Evolutionary conservation across 1,140 invertebrate genomes (phyloP), one percentile per base, ranked within the genome.

Genomic region (Trinorchestia longiramus): DNA sequence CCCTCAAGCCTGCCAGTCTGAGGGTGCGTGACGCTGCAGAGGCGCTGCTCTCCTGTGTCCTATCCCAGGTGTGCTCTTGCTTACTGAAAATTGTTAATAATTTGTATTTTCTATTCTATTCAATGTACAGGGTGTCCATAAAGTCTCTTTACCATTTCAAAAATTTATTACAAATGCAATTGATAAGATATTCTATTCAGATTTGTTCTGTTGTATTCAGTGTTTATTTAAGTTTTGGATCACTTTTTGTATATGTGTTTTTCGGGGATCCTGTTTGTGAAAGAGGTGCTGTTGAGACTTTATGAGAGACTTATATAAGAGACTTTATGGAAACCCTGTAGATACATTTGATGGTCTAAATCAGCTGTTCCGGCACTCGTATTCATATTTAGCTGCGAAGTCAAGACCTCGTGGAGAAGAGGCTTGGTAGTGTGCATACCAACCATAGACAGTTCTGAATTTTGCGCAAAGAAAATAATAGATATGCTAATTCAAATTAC

Each of bases 1-100:
- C 99, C 97, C 97, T 99, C 62, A 99, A 99, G 97, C 99, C 99
- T 23, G 99, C 99, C 0, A 99, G 99, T 0, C 99, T 99, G 98
- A 98, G 99, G 96, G 99, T 99, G 0, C 98, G 99, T 97, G 99
- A 99, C 97, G 99, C 99, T 0, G 99, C 99, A 0, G 99, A 99
- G 97, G 98, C 98, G 94, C 97, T 99, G 77, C 97, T 99, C 0
- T 99, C 98, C 96, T 98, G 98, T 95, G 98, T 99, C 96, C 98
- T 99, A 15, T 99, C 99, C 97, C 99, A 99, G 98, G 98, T 99
- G 96, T 96, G 96, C 96, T 95, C 62, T 36, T 36, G 28, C 6
- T 77, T 11, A 23, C 15, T 28, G 36, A 36, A 11, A 3, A 23
- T 11, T 77, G 62, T 3, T 77, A 77, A 36, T 77, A 77, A 23